Evolutionary conservation across 2,888 invertebrate species (phyloP).

Genomic region (Neoascia interrupta): DNA sequence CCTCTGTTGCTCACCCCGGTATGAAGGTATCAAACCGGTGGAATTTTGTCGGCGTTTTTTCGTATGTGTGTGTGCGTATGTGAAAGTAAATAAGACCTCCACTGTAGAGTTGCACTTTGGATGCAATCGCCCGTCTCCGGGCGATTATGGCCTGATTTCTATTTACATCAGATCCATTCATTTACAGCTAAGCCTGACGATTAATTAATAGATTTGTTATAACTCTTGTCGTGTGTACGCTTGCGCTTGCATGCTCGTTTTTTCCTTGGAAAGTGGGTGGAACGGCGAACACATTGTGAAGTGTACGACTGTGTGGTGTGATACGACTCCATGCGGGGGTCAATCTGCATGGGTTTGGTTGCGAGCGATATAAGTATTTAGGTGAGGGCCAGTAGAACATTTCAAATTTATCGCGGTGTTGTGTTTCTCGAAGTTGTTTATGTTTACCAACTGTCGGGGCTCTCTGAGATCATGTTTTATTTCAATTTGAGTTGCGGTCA

Average conservation of each 20-base stretch:
- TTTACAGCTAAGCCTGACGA: constrained; percentile 24
- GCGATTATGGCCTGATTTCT: constrained; percentile 57
- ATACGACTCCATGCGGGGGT: background rate
- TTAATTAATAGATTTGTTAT: constrained; percentile 18
- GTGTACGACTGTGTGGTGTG: background rate
- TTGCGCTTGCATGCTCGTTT: background rate
- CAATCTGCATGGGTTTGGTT: background rate
- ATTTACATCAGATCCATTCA: constrained; percentile 32
- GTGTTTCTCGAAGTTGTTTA: no score
- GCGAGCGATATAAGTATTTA: background rate
- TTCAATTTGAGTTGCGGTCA: no score
- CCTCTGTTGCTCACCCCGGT: background rate
- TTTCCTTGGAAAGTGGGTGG: constrained; percentile 31
- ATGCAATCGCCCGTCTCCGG: constrained; percentile 8
- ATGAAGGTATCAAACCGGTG: no score
- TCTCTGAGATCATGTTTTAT: no score
- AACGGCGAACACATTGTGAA: no score
- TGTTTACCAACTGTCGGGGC: no score
- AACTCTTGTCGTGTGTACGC: background rate
- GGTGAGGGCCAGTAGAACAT: constrained; percentile 5
- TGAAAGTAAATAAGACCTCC: constrained; percentile 30
- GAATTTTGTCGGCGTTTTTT: no score
- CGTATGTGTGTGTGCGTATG: background rate
- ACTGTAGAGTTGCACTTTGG: constrained; percentile 22
- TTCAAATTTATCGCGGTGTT: background rate